These are phyloP conservation scores for Phaonia tiefii DNA, from an alignment of 2,888 invertebrate species.

Conservation along the genomic window DNA sequence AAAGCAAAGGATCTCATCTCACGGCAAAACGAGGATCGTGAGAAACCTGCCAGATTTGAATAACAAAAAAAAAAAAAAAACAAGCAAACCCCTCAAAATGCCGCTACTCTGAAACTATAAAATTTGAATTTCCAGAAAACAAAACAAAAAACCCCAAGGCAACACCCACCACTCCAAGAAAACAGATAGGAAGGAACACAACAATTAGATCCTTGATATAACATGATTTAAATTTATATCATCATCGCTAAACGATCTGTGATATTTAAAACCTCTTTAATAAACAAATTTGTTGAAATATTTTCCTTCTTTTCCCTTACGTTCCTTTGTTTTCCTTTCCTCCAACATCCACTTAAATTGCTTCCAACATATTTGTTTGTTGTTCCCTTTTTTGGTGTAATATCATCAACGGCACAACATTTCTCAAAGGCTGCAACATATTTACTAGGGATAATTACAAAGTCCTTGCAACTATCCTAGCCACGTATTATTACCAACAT, in stretches of 20 bases:
- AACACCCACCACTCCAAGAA: slow-evolving; percentile 15
- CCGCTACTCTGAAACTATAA: background rate
- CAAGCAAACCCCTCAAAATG: slow-evolving; percentile 37
- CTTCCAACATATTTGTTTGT: no score
- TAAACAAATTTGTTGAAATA: no score
- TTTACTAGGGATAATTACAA: slow-evolving; percentile 39
- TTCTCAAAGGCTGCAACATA: slow-evolving; percentile 25
- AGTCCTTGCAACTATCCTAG: slow-evolving; percentile 6
- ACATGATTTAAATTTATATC: no score
- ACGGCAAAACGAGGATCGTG: slow-evolving; percentile 55
- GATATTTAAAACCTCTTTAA: no score
- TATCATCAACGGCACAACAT: slow-evolving; percentile 2
- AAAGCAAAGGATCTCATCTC: slow-evolving; percentile 16
- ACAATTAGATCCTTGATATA: no score
- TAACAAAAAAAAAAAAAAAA: slow-evolving; percentile 22
- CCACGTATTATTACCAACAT: slow-evolving; percentile 11
- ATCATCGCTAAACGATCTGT: no score
- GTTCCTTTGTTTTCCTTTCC: background rate
- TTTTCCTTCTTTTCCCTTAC: no score
- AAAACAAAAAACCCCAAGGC: slow-evolving; percentile 13
- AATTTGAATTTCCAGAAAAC: slow-evolving; percentile 18
- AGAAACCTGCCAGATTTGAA: slow-evolving; percentile 63
- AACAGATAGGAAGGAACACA: background rate
- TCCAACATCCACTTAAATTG: no score
- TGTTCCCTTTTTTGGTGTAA: slow-evolving; percentile 19